These are phyloP conservation scores for Caenorhabditis afra DNA, from an alignment of 2,888 invertebrate genomes.

Conservation along the genomic window DNA sequence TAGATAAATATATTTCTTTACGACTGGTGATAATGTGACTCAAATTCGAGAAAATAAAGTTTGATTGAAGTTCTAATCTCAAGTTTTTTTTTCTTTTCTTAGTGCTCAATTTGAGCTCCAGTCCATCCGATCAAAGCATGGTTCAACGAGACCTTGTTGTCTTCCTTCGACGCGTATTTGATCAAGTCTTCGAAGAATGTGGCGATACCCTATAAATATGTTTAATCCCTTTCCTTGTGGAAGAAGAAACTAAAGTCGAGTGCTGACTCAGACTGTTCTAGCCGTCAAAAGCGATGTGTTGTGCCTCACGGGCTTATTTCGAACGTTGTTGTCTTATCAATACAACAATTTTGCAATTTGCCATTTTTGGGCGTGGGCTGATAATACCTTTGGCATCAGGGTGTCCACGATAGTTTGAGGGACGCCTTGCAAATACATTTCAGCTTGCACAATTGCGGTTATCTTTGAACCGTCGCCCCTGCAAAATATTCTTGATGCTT, in stretches of 20 bases:
- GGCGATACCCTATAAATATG: conserved; percentile 55
- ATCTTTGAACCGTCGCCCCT: conserved; percentile 61
- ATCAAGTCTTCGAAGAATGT: conserved; percentile 62
- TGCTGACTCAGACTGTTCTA: not conserved
- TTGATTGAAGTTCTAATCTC: no score
- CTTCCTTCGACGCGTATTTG: conserved; percentile 59
- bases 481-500: conserved; percentile 31
- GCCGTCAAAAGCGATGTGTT: no score
- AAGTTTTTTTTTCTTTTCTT: no score
- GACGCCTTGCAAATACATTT: conserved; percentile 55
- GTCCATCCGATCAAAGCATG: conserved; percentile 51
- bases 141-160: conserved; percentile 51
- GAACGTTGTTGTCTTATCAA: no score
- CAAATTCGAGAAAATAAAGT: no score
- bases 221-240: not conserved
- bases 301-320: no score
- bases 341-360: no score
- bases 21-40: no score
- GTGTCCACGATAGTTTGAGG: conserved; percentile 58
- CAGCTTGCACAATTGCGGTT: conserved; percentile 62
- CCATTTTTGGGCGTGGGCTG: no score
- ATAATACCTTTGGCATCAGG: conserved; percentile 63
- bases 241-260: not conserved
- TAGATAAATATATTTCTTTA: no score
- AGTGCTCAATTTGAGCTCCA: conserved; percentile 37